Evolutionary conservation across 2,113 vertebrate species (phyloP), one percentile per base, ranked within the genome.

Genomic region (Todiramphus saurophagus): DNA sequence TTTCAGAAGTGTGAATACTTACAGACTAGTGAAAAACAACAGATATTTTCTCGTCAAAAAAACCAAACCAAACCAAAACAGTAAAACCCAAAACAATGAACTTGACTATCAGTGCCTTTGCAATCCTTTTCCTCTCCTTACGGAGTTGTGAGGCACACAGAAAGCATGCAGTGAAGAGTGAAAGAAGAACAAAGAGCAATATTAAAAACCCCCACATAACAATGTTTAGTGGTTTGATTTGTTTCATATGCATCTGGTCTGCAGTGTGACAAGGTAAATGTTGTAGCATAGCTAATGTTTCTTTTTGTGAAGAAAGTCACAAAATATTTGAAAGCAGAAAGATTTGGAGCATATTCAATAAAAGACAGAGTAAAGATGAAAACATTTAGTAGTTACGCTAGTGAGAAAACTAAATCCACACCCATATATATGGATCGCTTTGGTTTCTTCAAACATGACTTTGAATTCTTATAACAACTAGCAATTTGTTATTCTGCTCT

Each of bases 111-210:
- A 31, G 5, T 60, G 33, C 31, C 19, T 67, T 68, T 50, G 25
- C 13, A 72, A 48, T 64, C 25, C 43, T 7, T 82, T 81, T 19
- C 13, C 11, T 11, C 25, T 83, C 51, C 14, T 33, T 28, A 35
- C 10, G 18, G 23, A 93, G 18, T 3, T 46, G 53, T 37, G 31
- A 96, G 28, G 59, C 41, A 58, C 69, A 78, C 28, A 93, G 75
- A 70, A 87, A 89, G 90, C 74, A 24, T 77, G 64, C 90, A 87
- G 25, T 69, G 59, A 84, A 88, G 78, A 94, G n/a, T 85, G 43
- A 96, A 60, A 95, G 35, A 50, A 90, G 64, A 43, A 83, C 59
- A 95, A 93, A 87, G 90, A 97, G 3, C 19, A 90, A 30, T 92
- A 31, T 17, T 4, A 9, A 81, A 75, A 48, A 44, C 25, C 4